Evolutionary conservation across 2,888 invertebrate genomes (phyloP).

Genomic region (Mythimna lalbum): DNA sequence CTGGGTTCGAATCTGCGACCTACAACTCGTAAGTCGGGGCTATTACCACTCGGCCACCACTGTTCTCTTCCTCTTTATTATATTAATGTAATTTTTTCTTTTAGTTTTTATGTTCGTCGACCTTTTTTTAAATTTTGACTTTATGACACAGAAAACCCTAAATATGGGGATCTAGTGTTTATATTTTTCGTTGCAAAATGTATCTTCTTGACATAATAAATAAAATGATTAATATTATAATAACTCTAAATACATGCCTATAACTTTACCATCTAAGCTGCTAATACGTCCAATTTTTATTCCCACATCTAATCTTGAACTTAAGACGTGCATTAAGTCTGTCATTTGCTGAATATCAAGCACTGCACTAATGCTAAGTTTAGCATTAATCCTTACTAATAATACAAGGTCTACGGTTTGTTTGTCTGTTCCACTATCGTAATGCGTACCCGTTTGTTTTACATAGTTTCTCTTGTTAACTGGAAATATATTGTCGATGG

Average conservation of each 20-base stretch:
- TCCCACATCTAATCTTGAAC: slow-evolving; percentile 43
- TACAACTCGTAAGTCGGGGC: no score
- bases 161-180: no score
- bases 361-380: slow-evolving; percentile 30
- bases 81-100: no score
- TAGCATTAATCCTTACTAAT: slow-evolving; percentile 33
- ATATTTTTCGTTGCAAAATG: no score
- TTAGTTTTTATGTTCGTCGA: no score
- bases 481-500: neutral
- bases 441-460: slow-evolving; percentile 15
- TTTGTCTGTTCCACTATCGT: slow-evolving; percentile 34
- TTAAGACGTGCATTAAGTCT: slow-evolving; percentile 40
- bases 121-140: no score
- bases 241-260: neutral
- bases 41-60: no score
- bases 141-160: no score
- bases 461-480: slow-evolving; percentile 31
- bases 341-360: slow-evolving; percentile 30
- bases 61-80: no score
- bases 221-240: neutral
- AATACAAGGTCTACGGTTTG: neutral
- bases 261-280: slow-evolving; percentile 7
- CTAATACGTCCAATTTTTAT: slow-evolving; percentile 42
- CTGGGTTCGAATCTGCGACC: no score
- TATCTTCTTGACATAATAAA: no score